Evolutionary conservation across 2,113 vertebrate genomes (phyloP), one percentile per base, ranked within the genome.

Genomic region (Gasterosteus nipponicus): DNA sequence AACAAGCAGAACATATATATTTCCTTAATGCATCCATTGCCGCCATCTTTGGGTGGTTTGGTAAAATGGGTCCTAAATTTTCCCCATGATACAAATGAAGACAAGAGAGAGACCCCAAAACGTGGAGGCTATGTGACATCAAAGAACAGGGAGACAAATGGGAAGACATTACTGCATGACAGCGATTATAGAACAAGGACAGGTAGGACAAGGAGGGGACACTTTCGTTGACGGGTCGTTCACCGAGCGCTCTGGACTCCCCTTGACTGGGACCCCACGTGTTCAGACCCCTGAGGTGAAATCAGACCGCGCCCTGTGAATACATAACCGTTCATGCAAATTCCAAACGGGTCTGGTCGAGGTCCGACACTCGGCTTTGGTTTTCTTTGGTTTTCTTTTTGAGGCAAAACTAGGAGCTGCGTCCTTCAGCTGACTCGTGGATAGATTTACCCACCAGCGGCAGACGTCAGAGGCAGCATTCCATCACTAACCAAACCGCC

Each of bases 401-500:
- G 39, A 70, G 69, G 71, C 47, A 26, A 42, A 83, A 75, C 33
- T 33, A 83, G 41, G 41, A 26, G 70, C 51, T 35, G 19, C 29
- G 63, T 76, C 87, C 87, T 87, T 87, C 80, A 75, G 56, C 74
- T 26, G 70, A 61, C n/a, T 65, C 70, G 29, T 10, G 44, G 54
- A 35, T 49, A 42, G 29, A 61, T 80, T 89, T 70, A 62, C 44
- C 78, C 78, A 74, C 35, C 7, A 47, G 60, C 78, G 75, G 56
- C 41, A 26, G 59, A 81, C 72, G 44, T 39, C 29, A 62, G 64
- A 12, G 14, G 53, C 41, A 67, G 62, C 44, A 22, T 84, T 74
- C 71, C 47, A 82, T 86, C 77, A 84, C 81, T 73, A 77, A 68
- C 60, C 15, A 16, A 75, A 82, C 77, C 80, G 86, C 89, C 82